Evolutionary conservation across 2,113 vertebrate genomes (phyloP).

Genomic region (Alaudala cheleensis): DNA sequence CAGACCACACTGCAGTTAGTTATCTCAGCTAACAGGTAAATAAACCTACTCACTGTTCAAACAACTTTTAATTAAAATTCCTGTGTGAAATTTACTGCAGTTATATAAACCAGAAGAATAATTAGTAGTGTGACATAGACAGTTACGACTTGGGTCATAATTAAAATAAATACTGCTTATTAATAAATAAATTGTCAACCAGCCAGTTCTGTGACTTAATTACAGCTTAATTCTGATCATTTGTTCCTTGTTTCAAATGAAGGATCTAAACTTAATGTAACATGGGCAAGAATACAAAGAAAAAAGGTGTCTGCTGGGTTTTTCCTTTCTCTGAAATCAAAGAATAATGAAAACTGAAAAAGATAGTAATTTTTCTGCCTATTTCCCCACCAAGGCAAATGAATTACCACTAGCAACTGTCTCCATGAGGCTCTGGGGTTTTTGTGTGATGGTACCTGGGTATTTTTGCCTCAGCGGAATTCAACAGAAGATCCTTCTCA

Average conservation of each 20-base stretch:
- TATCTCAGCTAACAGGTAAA: not conserved
- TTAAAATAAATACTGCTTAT: slow-evolving; percentile 1
- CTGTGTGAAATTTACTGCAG: not conserved
- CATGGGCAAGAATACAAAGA: not conserved
- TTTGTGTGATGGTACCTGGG: not conserved
- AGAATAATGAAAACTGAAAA: not conserved
- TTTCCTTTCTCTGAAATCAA: not conserved
- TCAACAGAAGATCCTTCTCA: not conserved
- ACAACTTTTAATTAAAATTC: slow-evolving; percentile 40
- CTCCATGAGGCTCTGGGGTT: not conserved
- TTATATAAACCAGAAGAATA: slow-evolving; percentile 6
- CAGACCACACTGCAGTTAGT: accelerated
- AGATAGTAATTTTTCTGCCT: not conserved
- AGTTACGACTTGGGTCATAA: not conserved
- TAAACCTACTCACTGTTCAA: not conserved
- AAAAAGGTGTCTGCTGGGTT: accelerated
- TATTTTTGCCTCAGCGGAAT: not conserved
- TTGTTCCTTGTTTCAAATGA: not conserved
- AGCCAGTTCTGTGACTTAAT: not conserved
- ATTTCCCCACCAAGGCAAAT: not conserved
- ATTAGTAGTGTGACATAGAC: not conserved
- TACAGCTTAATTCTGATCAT: not conserved
- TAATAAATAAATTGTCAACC: slow-evolving; percentile 7
- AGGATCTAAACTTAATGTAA: not conserved
- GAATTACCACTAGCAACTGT: not conserved